Conservation (phyloP, 2,888 invertebrate genomes). For the Dendrolimus pini region DNA sequence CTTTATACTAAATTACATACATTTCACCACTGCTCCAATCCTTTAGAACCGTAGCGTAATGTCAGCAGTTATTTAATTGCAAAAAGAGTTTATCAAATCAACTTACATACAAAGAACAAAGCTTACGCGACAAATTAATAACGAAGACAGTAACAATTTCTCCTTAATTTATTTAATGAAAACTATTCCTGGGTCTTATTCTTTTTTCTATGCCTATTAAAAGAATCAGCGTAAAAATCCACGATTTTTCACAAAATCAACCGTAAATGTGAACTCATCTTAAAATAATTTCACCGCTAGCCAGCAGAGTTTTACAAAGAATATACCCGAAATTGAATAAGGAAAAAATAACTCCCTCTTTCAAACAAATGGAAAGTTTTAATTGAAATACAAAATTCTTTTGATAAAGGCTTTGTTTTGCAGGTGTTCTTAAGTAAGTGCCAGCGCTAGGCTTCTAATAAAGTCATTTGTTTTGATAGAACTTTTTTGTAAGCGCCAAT, state of each 20-base stretch:
- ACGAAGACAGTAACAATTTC: no score
- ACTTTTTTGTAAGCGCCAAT: not conserved
- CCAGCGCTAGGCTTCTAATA: not conserved
- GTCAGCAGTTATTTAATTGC: no score
- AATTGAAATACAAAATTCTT: constrained; percentile 18
- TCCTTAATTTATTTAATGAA: no score
- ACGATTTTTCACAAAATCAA: not conserved
- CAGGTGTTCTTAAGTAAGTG: constrained; percentile 2
- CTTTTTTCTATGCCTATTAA: no score
- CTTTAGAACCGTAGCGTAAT: no score
- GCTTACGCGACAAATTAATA: no score
- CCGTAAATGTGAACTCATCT: not conserved
- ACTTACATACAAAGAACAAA: no score
- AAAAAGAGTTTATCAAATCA: no score
- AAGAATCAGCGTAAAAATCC: not conserved
- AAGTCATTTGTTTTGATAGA: not conserved
- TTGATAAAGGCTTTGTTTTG: constrained; percentile 14
- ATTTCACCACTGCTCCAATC: no score
- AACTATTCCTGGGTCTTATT: no score
- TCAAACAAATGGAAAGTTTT: constrained; percentile 19
- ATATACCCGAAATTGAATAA: not conserved
- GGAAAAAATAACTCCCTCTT: constrained; percentile 6
- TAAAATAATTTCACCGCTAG: not conserved
- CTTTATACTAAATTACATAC: no score
- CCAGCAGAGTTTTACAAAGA: not conserved